These are phyloP conservation scores for Trachops cirrhosus DNA, from an alignment of 2,797 vertebrate genomes.

Conservation along the genomic window DNA sequence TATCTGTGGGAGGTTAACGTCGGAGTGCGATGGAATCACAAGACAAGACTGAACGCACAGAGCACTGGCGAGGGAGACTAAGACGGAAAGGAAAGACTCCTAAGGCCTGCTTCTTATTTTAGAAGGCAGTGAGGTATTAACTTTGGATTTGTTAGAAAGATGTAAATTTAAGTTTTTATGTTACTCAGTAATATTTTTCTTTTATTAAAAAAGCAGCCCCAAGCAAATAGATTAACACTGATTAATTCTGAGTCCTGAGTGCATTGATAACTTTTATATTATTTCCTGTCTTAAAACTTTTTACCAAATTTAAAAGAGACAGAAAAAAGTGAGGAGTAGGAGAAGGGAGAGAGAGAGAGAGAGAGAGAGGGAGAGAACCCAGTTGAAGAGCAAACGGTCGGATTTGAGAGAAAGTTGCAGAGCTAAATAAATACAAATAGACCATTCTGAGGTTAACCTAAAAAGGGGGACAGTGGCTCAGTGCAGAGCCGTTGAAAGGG, in stretches of 20 bases:
- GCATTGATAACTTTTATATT: neutral
- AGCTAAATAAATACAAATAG: neutral
- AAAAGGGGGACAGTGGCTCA: neutral
- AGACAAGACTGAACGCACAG: neutral
- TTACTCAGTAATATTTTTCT: neutral
- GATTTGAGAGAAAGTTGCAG: neutral
- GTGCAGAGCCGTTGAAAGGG: neutral
- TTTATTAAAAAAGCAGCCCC: neutral
- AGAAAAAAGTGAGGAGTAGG: neutral
- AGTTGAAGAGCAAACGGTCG: neutral
- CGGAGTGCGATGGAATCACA: neutral
- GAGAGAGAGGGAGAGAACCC: neutral
- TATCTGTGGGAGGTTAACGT: neutral
- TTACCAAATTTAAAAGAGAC: conserved; percentile 11
- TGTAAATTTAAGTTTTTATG: neutral
- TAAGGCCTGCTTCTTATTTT: neutral
- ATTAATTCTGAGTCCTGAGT: neutral
- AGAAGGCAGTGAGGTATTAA: neutral
- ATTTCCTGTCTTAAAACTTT: neutral
- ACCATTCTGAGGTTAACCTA: neutral
- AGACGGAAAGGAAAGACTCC: neutral
- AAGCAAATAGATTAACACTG: neutral
- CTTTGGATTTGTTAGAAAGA: neutral
- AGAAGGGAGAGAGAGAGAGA: neutral
- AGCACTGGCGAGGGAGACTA: neutral